Base-by-base conservation (phyloP, 30 jellyfish, hydroid and myxozoan species). In the Hydractinia symbiolongicarpus region DNA sequence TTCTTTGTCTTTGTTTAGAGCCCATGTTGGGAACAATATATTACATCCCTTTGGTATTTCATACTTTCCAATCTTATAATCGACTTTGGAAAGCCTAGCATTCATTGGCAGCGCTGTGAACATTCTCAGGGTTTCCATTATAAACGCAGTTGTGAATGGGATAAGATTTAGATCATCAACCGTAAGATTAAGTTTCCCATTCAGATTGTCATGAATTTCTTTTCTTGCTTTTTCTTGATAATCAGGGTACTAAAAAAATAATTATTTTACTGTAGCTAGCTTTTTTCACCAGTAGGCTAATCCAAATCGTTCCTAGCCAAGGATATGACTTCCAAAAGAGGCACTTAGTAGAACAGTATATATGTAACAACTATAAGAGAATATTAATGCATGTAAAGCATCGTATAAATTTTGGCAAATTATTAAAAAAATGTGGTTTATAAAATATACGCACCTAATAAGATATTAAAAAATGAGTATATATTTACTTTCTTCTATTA, bases 61-160 rank as follows among this genome's bases (percentile, higher is more conserved):
- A 20, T 9, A 71, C 11, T 53, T 60, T 1, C n/a, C 9, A 9
- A 71, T 71, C 51, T 55, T 71, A 55, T 15, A 19, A 50, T 71
- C 80, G 4, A 7, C 51, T 20, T 30, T 50, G 54, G 60, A 71
- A 3, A 71, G 9, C 51, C 80, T 55, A 50, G 60, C 80, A 71
- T 71, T 71, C 9, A 30, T 11, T 7, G 56, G 56, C 7, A 71
- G 61, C 51, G 80, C 14, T 11, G 60, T 5, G 54, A n/a, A 71
- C 10, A 11, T 15, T 5, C 80, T 55, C 61, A 71, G 0, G 17
- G 56, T 71, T 53, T 71, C 80, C 66, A 15, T 30, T 7, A 71
- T 71, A 60, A 71, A 71, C 4, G 80, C 80, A 7, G 80, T n/a
- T 15, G 80, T 71, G 80, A 20, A 20, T 8, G 80, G 80, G 40